Conservation (phyloP, 2,113 vertebrate genomes). For the Psilopogon haemacephalus region DNA sequence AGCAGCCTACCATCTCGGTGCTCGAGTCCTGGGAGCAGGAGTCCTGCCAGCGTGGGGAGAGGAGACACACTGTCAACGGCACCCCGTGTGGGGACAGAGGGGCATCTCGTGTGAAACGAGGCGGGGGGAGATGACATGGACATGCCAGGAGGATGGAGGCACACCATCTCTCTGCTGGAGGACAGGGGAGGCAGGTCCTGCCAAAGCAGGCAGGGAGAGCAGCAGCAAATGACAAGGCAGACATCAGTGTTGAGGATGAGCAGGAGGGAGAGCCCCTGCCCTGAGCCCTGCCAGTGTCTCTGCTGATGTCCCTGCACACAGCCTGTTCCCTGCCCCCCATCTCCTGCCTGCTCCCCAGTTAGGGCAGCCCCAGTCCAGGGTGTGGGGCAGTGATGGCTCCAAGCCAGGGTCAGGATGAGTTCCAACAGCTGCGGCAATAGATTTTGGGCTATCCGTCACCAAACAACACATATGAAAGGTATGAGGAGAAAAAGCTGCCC, state of each 20-base stretch:
- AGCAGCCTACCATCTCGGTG: constrained; percentile 61
- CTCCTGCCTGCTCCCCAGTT: neutral
- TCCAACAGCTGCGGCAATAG: neutral
- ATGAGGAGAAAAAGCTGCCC: fast-evolving
- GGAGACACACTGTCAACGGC: constrained; percentile 51
- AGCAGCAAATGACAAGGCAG: neutral
- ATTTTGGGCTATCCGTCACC: neutral
- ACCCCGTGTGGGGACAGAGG: fast-evolving
- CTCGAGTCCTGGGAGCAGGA: constrained; percentile 53
- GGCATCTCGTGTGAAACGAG: neutral
- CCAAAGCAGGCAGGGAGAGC: neutral
- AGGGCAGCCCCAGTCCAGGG: neutral
- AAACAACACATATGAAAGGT: neutral
- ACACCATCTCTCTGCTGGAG: neutral
- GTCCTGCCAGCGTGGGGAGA: constrained; percentile 44
- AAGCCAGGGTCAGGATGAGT: neutral
- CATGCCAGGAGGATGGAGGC: neutral
- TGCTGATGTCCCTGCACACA: fast-evolving
- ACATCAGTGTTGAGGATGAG: neutral
- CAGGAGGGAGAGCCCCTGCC: neutral
- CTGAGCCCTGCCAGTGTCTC: neutral
- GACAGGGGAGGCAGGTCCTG: neutral
- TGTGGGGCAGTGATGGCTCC: neutral
- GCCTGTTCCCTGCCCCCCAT: neutral
- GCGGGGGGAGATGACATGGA: neutral